Evolutionary conservation across 2,888 invertebrate species (phyloP).

Genomic region (Rhopalosiphum nymphaeae): DNA sequence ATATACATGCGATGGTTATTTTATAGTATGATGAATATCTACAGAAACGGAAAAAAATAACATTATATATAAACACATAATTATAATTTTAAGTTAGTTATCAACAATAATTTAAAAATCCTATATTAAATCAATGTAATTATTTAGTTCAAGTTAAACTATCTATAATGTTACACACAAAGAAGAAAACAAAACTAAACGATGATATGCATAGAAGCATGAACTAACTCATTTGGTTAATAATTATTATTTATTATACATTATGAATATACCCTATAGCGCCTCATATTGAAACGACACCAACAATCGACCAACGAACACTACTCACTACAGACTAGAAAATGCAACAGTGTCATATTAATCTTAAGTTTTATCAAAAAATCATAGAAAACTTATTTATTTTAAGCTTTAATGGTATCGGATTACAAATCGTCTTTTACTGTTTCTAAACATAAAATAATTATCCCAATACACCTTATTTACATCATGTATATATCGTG

Average conservation of each 20-base stretch:
- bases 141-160: not conserved
- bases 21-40: slow-evolving; percentile 18
- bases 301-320: slow-evolving; percentile 35
- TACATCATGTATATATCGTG: not conserved
- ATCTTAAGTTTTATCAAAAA: not conserved
- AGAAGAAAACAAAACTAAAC: not conserved
- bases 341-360: not conserved
- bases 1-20: slow-evolving; percentile 52
- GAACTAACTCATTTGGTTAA: not conserved
- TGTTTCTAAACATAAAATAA: slow-evolving; percentile 1
- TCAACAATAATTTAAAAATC: not conserved
- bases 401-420: slow-evolving; percentile 26
- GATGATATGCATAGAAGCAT: not conserved
- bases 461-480: not conserved
- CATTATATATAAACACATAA: not conserved
- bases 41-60: not conserved
- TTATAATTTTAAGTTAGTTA: not conserved
- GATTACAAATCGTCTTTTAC: slow-evolving; percentile 2
- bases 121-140: not conserved
- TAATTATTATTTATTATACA: slow-evolving; percentile 5
- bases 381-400: not conserved
- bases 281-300: slow-evolving; percentile 41
- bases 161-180: not conserved
- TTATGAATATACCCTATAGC: slow-evolving; percentile 37
- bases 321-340: slow-evolving; percentile 16